Base-by-base conservation (phyloP, 2,797 vertebrate genomes). In the Ctenosaura bakeri region DNA sequence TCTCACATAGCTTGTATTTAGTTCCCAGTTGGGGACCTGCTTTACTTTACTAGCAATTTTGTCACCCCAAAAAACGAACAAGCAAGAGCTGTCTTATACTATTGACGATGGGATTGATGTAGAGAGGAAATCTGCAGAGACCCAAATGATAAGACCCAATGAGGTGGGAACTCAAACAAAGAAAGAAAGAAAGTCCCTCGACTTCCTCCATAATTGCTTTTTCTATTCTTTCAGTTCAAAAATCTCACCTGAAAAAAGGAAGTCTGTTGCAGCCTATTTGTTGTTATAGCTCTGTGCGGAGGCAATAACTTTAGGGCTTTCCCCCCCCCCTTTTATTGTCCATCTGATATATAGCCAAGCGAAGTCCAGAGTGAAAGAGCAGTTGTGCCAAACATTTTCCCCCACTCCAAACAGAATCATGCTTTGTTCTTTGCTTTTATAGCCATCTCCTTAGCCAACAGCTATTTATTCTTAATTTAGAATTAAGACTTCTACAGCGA, bases 381-480 rank as follows among this genome's bases (percentile, higher is more conserved):
- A 64, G 66, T 90, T 7, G 26, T 77, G 80, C 0, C 79, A 77
- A 84, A 32, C 90, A 85, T 32, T 18, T 18, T 6, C 54, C 10
- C 6, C 4, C 24, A 14, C 18, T 46, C 56, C 85, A 88, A 91
- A 84, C 18, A 86, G 69, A 79, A 35, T 82, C 77, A 90, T 10
- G 85, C 24, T 88, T 71, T 82, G 6, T 78, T 80, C 94, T 90
- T 87, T 54, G 83, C 84, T 87, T 46, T 95, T 90, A 80, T 88
- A 89, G 12, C 79, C 85, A 91, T 42, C 52, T 93, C 93, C 85
- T 90, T 42, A 24, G 89, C 87, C 92, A 96, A 93, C 76, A 84
- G 89, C 95, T 94, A 93, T 96, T 20, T 95, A 96, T 93, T 96
- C 95, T 91, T 94, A 88, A 71, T 92, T 91, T 93, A 35, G 66